A percentile compares a stretch with the other conserved stretches of the same genome.
These are phyloP conservation scores for Dryobates pubescens DNA, from an alignment of 2,797 vertebrate genomes.

Conservation along the genomic window DNA sequence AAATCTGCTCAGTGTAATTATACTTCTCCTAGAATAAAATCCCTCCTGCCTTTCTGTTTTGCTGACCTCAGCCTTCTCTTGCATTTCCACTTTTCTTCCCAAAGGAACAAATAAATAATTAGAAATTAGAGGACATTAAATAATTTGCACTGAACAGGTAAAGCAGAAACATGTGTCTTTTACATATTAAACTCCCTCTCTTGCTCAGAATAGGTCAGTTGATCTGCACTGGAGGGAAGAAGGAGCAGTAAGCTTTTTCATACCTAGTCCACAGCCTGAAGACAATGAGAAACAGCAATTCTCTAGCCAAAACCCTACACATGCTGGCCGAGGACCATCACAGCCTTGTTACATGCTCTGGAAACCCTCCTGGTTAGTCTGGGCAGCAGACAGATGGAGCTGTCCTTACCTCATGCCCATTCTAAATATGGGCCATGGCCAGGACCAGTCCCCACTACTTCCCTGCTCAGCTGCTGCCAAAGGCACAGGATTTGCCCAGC, in stretches of 20 bases:
- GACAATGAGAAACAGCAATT: not conserved
- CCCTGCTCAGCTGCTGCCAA: not conserved
- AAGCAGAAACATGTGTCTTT: not conserved
- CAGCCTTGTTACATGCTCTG: not conserved
- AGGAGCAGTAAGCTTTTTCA: not conserved
- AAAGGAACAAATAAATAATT: conserved; percentile 65
- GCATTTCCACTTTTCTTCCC: conserved; percentile 27
- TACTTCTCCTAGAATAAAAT: conserved; percentile 27
- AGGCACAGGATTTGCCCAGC: fast-evolving
- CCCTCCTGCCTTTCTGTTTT: conserved; percentile 26
- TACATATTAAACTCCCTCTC: not conserved
- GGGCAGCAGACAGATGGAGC: not conserved
- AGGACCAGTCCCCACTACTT: not conserved
- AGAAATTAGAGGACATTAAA: conserved; percentile 58
- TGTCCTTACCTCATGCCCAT: not conserved
- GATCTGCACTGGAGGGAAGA: not conserved
- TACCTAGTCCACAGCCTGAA: not conserved
- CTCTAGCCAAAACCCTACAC: fast-evolving
- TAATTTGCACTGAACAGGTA: conserved; percentile 8
- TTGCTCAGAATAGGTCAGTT: not conserved
- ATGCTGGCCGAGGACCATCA: not conserved
- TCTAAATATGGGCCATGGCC: not conserved
- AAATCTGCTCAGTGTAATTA: conserved; percentile 67
- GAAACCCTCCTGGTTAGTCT: not conserved
- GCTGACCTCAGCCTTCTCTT: conserved; percentile 57